Base-by-base conservation (phyloP, 2,797 vertebrate species). In the Momotus momota region DNA sequence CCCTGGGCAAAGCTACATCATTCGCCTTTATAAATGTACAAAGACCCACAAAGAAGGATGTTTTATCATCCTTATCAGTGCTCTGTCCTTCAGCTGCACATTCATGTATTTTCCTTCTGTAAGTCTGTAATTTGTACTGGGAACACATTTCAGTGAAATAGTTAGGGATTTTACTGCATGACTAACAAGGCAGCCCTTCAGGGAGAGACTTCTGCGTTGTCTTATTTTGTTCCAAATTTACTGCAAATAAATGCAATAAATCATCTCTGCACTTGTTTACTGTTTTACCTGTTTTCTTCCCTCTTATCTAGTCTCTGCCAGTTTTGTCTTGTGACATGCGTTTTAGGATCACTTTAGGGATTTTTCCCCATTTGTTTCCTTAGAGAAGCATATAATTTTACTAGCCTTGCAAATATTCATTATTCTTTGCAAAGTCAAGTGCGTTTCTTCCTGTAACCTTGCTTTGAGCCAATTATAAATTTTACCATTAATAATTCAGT, bases 401-500 rank as follows among this genome's bases (percentile, higher is more conserved):
- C 88, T 88, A 81, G 55, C 46, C 81, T 93, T 87, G 71, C 85
- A 95, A 93, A 94, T 88, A 87, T 41, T 86, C 92, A 58, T 90
- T 88, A 88, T 86, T 91, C 84, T 93, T 94, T 92, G 81, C 72
- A 91, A 94, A 94, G 95, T 90, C 90, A 90, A 91, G 41, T 87
- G 46, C 71, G n/a, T 85, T 91, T 84, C 90, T 93, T 52, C 57
- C 70, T 75, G 55, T 90, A 95, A 92, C 74, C 70, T 91, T 95
- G 75, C 90, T 95, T 94, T 94, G 55, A 93, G 93, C 87, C 91
- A 82, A 85, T 71, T 95, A 96, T 84, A 92, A 91, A 73, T 90
- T 94, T 92, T 93, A 77, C 71, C 75, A 92, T 88, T 89, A 95
- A 92, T 93, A 95, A 88, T 94, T 96, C 88, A 83, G 57, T 69